phyloP scores from a whole-genome alignment of 1,140 invertebrate genomes.

The Paraescarpia echinospica region DNA sequence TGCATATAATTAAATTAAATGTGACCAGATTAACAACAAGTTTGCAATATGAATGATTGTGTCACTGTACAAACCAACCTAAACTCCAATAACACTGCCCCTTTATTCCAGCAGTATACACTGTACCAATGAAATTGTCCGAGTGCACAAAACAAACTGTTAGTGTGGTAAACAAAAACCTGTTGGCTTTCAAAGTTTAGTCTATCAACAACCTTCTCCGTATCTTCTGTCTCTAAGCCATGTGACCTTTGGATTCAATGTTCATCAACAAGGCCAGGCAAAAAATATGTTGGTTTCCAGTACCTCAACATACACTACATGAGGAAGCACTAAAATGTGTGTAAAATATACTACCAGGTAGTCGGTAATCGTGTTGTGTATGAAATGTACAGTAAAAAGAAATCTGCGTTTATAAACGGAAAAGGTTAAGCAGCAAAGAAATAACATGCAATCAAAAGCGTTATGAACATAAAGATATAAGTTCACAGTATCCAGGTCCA shows the following conservation, averaged over 20 bases:
- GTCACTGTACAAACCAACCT: too few relatives aligned
- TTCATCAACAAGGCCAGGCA: neutral
- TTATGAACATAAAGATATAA: too few relatives aligned
- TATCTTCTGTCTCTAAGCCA: conserved; percentile 17
- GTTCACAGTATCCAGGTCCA: too few relatives aligned
- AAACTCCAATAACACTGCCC: neutral
- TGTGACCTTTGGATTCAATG: conserved; percentile 22
- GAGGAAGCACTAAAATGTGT: neutral
- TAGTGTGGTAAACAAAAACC: neutral
- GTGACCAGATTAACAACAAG: too few relatives aligned
- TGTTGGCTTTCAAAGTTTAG: neutral
- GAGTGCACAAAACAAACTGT: neutral
- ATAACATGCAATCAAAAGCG: too few relatives aligned
- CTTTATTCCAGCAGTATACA: neutral
- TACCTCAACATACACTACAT: neutral
- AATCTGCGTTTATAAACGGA: too few relatives aligned
- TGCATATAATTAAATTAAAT: too few relatives aligned
- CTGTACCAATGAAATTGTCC: neutral
- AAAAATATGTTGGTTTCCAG: neutral
- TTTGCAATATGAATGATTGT: too few relatives aligned
- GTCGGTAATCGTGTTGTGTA: too few relatives aligned
- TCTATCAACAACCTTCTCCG: conserved; percentile 14
- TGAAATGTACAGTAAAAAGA: too few relatives aligned
- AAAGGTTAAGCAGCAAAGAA: too few relatives aligned
- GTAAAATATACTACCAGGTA: too few relatives aligned